Evolutionary conservation across 2,113 vertebrate species (phyloP).

Genomic region (Pomatostomus ruficeps): DNA sequence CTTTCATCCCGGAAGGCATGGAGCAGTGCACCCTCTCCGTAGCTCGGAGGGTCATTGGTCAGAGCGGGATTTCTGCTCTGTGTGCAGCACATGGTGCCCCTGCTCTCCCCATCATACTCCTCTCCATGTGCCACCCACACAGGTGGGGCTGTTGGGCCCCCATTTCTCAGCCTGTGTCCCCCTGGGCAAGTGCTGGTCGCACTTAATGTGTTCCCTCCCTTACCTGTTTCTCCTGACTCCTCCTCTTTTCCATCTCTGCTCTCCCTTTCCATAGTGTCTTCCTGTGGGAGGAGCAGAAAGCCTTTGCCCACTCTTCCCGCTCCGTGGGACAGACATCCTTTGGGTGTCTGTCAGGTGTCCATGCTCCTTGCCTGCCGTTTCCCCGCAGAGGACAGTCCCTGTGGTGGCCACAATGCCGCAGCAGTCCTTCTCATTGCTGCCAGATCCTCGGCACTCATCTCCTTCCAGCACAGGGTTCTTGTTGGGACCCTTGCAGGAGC

Average conservation of each 20-base stretch:
- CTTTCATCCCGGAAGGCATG: background rate
- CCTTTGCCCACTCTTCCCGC: background rate
- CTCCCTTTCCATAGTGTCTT: background rate
- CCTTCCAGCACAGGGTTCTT: background rate
- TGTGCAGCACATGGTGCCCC: fast-evolving
- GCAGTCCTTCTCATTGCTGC: background rate
- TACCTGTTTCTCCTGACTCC: background rate
- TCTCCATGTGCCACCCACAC: fast-evolving
- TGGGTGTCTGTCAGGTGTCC: fast-evolving
- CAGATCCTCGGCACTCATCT: background rate
- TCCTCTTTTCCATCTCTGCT: background rate
- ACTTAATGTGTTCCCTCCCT: background rate
- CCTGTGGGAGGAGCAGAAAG: background rate
- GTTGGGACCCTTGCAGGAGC: background rate
- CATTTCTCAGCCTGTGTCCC: background rate
- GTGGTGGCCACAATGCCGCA: background rate
- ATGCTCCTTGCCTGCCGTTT: fast-evolving
- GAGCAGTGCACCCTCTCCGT: fast-evolving
- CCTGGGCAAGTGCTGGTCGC: background rate
- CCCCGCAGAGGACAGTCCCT: fast-evolving
- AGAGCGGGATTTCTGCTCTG: fast-evolving
- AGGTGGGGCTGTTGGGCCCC: background rate
- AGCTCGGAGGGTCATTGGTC: fast-evolving
- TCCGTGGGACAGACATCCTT: background rate
- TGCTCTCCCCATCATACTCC: fast-evolving